A percentile compares a stretch with the other conserved stretches of the same genome.
Conservation (phyloP, 2,797 vertebrate genomes). For the Sebastiscus tertius region DNA sequence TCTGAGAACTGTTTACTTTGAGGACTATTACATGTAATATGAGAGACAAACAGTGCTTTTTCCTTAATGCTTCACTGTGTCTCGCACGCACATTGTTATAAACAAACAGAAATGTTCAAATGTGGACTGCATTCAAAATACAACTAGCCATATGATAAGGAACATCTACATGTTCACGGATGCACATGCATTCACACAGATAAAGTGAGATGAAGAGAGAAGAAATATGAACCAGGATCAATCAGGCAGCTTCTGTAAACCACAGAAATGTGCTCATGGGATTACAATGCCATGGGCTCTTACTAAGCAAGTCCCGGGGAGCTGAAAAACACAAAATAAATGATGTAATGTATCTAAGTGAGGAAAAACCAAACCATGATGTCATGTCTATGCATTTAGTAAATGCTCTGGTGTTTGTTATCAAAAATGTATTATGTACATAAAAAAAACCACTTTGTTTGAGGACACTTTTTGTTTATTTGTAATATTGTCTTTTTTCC, state of each 20-base stretch:
- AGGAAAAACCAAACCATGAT: not conserved
- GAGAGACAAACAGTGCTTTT: slow-evolving; percentile 28
- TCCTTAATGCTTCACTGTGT: slow-evolving; percentile 15
- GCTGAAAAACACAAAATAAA: not conserved
- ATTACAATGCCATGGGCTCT: not conserved
- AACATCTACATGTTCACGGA: not conserved
- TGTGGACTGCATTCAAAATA: not conserved
- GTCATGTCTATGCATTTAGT: not conserved
- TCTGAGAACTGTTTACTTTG: slow-evolving; percentile 25
- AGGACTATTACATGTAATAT: slow-evolving; percentile 35
- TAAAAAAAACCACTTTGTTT: not conserved
- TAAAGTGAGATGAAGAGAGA: slow-evolving; percentile 2
- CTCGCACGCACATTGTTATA: not conserved
- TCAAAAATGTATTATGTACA: not conserved
- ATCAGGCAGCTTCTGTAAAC: slow-evolving; percentile 57
- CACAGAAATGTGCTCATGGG: slow-evolving; percentile 35
- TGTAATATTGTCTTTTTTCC: not conserved
- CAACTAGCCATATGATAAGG: not conserved
- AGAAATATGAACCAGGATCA: slow-evolving; percentile 31
- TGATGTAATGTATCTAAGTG: slow-evolving; percentile 18
- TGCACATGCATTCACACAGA: not conserved
- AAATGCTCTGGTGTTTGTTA: not conserved
- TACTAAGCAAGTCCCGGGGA: slow-evolving; percentile 3
- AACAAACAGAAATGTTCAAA: not conserved
- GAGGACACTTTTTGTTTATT: not conserved